Base-by-base conservation (phyloP, 2,797 vertebrate genomes). In the Pipistrellus pygmaeus region DNA sequence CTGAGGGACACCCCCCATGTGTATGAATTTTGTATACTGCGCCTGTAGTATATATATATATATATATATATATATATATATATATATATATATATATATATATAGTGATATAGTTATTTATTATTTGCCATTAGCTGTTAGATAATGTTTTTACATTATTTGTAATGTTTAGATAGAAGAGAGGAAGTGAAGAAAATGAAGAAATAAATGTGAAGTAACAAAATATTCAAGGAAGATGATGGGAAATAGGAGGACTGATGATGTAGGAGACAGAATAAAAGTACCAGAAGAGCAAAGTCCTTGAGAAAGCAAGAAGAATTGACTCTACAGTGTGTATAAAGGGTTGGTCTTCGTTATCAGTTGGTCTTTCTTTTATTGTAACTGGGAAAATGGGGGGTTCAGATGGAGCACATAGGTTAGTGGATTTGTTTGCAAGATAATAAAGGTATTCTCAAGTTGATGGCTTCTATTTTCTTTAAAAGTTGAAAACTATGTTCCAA, bases 401-500 rank as follows among this genome's bases (percentile, higher is more conserved):
- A 41, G 46, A 23, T 78, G 5, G 4, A 66, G 10, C 35, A 85
- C 2, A 25, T 25, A 77, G 2, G 5, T 77, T 25, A 72, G 15
- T 76, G 23, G 10, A 41, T 38, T 78, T 83, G 8, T 3, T 76
- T 82, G 46, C 15, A 71, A 82, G 41, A 81, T 82, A 60, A 94
- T 88, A n/a, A 77, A 77, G 20, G 15, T 69, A 9, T 57, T 88
- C 44, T 85, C 23, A 71, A 81, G 25, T 17, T 13, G 2, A 78
- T 75, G 2, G 25, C 15, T 68, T 92, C 44, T 30, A 32, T 78
- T 88, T 72, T 82, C 62, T 92, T 32, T 68, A 86, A 88, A 46
- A 85, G 1, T 48, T 55, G 25, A 95, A 77, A 81, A 77, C 4
- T 14, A 2, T 60, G 9, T 85, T 27, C 23, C 41, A 90, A 85